These are phyloP conservation scores for Eulacestoma nigropectus DNA, from an alignment of 2,113 vertebrate genomes.

Conservation along the genomic window DNA sequence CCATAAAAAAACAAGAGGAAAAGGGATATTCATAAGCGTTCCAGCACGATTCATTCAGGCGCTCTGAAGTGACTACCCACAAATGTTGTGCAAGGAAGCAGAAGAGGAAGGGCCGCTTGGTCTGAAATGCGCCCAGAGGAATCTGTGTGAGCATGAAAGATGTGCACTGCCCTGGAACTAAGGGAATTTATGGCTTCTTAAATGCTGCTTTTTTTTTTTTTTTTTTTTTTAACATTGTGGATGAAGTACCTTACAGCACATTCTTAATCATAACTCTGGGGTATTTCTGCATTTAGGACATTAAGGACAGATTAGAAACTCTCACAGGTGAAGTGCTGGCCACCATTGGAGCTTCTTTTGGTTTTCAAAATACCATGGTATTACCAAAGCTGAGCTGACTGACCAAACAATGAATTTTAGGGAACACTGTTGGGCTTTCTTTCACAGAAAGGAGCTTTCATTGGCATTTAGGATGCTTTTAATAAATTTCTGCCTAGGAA, in stretches of 20 bases:
- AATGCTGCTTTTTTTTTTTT: background rate
- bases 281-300: background rate
- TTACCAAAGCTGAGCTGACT: background rate
- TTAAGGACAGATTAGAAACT: background rate
- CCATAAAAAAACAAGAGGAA: background rate
- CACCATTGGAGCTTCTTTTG: background rate
- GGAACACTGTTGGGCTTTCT: rapidly evolving
- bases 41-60: background rate
- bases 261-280: background rate
- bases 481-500: background rate
- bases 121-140: background rate
- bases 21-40: background rate
- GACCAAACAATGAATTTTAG: background rate
- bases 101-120: background rate
- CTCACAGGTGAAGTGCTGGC: background rate
- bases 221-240: too few relatives aligned
- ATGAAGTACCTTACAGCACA: background rate
- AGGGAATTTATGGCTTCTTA: background rate
- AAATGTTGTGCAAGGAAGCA: conserved; percentile 11
- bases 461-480: background rate
- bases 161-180: background rate
- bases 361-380: background rate
- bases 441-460: background rate
- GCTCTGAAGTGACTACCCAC: background rate
- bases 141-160: background rate